These are phyloP conservation scores for Smithornis capensis DNA, from an alignment of 2,113 vertebrate genomes.

Conservation along the genomic window DNA sequence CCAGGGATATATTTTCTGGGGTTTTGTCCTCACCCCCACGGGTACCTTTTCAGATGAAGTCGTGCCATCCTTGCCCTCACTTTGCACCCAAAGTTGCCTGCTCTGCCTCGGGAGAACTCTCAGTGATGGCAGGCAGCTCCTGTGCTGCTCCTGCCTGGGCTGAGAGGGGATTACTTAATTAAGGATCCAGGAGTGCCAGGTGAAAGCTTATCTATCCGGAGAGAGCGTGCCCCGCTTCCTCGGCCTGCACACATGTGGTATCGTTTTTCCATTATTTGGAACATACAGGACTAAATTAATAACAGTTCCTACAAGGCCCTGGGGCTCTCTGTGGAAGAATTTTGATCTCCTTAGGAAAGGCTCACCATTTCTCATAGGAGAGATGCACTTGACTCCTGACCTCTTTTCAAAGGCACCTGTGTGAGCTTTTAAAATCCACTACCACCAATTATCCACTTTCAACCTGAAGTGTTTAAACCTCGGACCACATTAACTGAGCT, in stretches of 20 bases:
- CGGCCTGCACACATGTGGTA: constrained; percentile 78
- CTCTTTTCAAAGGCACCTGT: constrained; percentile 92
- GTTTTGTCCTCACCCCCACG: not conserved
- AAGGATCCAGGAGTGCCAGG: constrained; percentile 63
- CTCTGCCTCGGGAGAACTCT: not conserved
- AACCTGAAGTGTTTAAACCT: constrained; percentile 86
- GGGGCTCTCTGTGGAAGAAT: constrained; percentile 78
- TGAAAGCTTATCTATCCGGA: constrained; percentile 69
- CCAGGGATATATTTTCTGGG: not conserved
- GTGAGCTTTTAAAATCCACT: constrained; percentile 86
- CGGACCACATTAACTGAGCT: constrained; percentile 81
- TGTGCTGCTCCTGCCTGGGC: constrained; percentile 7
- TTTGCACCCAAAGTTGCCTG: not conserved
- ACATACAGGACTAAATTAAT: constrained; percentile 84
- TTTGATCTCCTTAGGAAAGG: constrained; percentile 81
- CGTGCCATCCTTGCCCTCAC: fast-evolving
- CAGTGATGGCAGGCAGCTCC: constrained; percentile 17
- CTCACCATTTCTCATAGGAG: constrained; percentile 79
- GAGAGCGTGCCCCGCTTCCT: constrained; percentile 60
- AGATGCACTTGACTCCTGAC: constrained; percentile 95
- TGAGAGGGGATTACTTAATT: constrained; percentile 63
- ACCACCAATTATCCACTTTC: constrained; percentile 95
- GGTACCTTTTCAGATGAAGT: not conserved
- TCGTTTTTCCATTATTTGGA: constrained; percentile 81
- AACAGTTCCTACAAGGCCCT: constrained; percentile 83